Evolutionary conservation across 2,888 invertebrate genomes (phyloP).

Genomic region (Rhorus exstirpatorius): DNA sequence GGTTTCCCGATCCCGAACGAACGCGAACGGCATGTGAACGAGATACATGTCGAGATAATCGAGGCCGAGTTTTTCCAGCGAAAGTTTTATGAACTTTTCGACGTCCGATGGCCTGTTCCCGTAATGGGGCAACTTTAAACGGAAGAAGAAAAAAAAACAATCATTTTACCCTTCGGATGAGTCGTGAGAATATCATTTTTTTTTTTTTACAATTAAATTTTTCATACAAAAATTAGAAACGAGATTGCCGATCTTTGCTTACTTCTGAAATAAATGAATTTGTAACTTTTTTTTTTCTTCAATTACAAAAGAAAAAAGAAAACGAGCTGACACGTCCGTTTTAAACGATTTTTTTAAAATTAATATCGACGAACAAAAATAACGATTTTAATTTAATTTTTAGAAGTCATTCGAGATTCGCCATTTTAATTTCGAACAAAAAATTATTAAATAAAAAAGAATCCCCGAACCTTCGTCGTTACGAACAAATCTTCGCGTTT

Average conservation of each 20-base stretch:
- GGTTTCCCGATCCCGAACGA: constrained; percentile 87
- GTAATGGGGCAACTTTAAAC: constrained; percentile 89
- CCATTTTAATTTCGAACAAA: not conserved
- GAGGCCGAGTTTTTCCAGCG: constrained; percentile 89
- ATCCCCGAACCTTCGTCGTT: constrained; percentile 93
- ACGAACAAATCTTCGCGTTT: constrained; percentile 91
- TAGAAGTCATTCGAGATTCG: not conserved
- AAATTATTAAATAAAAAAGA: constrained; percentile 23
- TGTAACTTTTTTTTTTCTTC: constrained; percentile 28
- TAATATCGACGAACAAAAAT: too few species aligned
- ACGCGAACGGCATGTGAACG: constrained; percentile 92
- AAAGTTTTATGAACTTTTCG: constrained; percentile 89
- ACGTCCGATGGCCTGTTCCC: constrained; percentile 91
- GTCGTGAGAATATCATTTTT: not conserved
- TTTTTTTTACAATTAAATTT: constrained; percentile 24
- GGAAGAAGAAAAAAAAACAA: constrained; percentile 21
- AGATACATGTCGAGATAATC: constrained; percentile 93
- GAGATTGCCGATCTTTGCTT: not conserved
- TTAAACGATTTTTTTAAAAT: too few species aligned
- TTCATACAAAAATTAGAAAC: not conserved
- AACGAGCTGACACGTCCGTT: too few species aligned
- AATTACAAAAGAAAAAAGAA: too few species aligned
- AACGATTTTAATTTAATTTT: too few species aligned
- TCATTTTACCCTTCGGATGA: not conserved
- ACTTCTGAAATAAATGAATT: constrained; percentile 1